phyloP scores from a whole-genome alignment of 1,140 invertebrate genomes.

The Drosophila albomicans region DNA sequence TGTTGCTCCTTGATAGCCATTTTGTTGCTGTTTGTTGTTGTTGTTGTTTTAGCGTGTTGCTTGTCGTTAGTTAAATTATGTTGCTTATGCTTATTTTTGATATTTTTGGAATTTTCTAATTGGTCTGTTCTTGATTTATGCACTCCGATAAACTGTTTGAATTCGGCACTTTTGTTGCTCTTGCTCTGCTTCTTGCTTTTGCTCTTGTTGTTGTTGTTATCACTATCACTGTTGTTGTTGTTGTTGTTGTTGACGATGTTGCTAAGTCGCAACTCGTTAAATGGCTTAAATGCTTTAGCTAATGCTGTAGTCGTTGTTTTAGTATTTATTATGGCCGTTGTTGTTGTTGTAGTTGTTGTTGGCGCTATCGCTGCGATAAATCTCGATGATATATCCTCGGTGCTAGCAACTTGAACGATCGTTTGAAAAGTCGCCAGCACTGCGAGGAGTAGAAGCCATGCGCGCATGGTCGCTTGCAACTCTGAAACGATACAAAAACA shows the following conservation, averaged over 20 bases:
- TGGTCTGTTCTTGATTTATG: constrained; percentile 81
- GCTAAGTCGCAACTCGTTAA: constrained; percentile 57
- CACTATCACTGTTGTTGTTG: constrained; percentile 35
- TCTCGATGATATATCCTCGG: constrained; percentile 84
- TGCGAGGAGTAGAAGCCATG: constrained; percentile 85
- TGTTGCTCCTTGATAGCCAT: constrained; percentile 63
- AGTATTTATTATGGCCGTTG: constrained; percentile 28
- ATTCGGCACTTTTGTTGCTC: constrained; percentile 66
- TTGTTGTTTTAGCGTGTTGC: constrained; percentile 26
- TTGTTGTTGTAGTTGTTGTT: constrained; percentile 35
- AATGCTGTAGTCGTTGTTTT: constrained; percentile 56
- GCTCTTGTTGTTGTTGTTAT: constrained; percentile 48
- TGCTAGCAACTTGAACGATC: constrained; percentile 85
- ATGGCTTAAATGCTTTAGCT: constrained; percentile 75
- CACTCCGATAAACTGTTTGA: constrained; percentile 74
- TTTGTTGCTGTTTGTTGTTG: constrained; percentile 48
- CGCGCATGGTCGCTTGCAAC: constrained; percentile 86
- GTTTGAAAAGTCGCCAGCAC: constrained; percentile 85
- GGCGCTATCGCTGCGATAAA: constrained; percentile 81
- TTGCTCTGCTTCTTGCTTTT: constrained; percentile 55
- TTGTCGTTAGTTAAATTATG: constrained; percentile 70
- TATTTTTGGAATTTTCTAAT: constrained; percentile 83
- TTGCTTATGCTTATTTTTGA: constrained; percentile 62
- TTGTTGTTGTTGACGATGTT: constrained; percentile 52
- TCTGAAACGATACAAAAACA: constrained; percentile 85